Conservation (phyloP, 1,140 invertebrate genomes). For the Drosophila quadrilineata region DNA sequence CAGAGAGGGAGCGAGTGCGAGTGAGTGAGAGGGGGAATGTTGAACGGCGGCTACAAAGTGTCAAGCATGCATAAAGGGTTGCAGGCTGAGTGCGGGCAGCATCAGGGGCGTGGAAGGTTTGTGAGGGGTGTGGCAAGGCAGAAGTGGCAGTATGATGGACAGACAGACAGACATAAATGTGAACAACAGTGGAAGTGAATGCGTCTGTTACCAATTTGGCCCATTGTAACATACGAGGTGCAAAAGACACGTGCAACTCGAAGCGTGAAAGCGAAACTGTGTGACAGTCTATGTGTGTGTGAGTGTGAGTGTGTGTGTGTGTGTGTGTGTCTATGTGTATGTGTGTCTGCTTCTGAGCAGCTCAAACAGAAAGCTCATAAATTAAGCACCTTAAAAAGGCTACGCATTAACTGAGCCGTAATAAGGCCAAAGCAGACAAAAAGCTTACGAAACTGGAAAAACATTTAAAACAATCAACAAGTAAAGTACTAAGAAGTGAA, state of each 20-base stretch:
- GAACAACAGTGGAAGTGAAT: constrained; percentile 67
- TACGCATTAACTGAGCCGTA: constrained; percentile 11
- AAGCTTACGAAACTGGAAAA: neutral
- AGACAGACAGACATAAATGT: constrained; percentile 44
- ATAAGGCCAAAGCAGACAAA: constrained; percentile 13
- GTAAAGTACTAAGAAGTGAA: neutral
- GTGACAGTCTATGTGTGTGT: constrained; percentile 9
- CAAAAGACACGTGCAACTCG: constrained; percentile 53
- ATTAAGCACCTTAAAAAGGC: constrained; percentile 36
- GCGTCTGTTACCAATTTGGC: constrained; percentile 47
- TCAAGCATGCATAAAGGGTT: constrained; percentile 13
- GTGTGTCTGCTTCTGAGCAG: constrained; percentile 6
- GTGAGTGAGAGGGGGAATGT: too few relatives aligned
- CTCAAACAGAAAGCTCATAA: constrained; percentile 26
- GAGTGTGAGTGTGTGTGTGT: neutral
- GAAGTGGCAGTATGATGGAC: neutral
- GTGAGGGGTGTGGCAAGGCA: neutral
- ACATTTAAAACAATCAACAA: constrained; percentile 13
- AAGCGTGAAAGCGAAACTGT: constrained; percentile 38
- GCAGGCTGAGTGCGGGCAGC: too few relatives aligned
- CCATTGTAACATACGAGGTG: constrained; percentile 53
- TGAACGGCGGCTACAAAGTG: constrained; percentile 13
- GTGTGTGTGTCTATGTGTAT: neutral
- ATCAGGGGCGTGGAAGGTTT: too few relatives aligned
- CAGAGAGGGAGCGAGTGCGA: too few relatives aligned